Evolutionary conservation across 2,888 invertebrate genomes (phyloP), one percentile per base, ranked within the genome.

Genomic region (Acleris emargana): DNA sequence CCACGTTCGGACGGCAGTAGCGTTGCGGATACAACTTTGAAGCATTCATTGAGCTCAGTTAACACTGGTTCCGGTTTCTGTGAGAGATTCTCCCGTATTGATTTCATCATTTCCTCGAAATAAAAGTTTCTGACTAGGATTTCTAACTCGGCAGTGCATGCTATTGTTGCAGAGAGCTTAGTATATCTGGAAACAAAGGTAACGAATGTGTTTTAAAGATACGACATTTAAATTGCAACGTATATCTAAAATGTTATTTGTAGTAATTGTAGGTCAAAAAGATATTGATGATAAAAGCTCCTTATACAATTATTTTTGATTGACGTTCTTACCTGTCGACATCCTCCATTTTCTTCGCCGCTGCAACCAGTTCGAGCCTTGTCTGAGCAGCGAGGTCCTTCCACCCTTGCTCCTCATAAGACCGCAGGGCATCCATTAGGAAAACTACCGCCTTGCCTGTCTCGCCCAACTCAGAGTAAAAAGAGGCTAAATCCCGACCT

Each of bases 371-470:
- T 76, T 98, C 96, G 0, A 97, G 87, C 70, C 97, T 94, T 0
- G 97, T 97, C 80, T 97, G 96, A 0, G 96, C 96, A 0, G 96
- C 97, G 45, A 99, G 91, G 62, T 95, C 94, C 64, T 93, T 93
- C 99, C 99, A 99, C 20, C 96, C 96, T 79, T 99, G 98, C 62
- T 96, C 95, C 77, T 96, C 95, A 75, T 97, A 97, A 5, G 97
- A 97, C 60, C 97, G 95, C 28, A 98, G 88, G 0, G 97, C 95
- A 80, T 98, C 98, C 58, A 95, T 94, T 1, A 99, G 93, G 84
- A 98, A 99, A 0, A 96, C 96, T 5, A 97, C 96, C 0, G 99
- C 97, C 84, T 98, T 98, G 72, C 97, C 95, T 0, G 97, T 96
- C 81, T 97, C 96, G 1, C 96, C 96, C 9, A 97, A 92, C 70